phyloP scores from a whole-genome alignment of 1,140 invertebrate genomes.

The Zaprionus lachaisei region DNA sequence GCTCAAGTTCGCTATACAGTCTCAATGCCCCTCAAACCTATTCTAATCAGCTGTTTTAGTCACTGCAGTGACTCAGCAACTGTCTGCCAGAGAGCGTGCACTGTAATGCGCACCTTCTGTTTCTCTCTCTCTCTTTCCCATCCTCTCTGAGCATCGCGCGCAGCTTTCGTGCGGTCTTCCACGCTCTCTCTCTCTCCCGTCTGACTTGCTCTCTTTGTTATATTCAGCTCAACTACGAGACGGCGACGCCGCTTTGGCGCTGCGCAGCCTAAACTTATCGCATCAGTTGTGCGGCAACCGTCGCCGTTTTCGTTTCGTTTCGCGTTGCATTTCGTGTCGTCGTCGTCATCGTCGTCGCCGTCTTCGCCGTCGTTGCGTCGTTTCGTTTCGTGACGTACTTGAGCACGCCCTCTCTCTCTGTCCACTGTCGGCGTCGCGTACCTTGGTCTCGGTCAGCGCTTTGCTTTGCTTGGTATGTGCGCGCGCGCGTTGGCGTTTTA shows the following conservation, averaged over 20 bases:
- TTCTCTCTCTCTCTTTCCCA: background rate
- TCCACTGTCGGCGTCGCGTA: background rate
- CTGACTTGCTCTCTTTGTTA: background rate
- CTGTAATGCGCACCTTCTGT: background rate
- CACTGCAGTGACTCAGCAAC: conserved; percentile 17
- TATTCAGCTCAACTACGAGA: background rate
- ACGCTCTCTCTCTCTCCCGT: conserved; percentile 18
- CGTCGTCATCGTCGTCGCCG: background rate
- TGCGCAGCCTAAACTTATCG: conserved; percentile 41
- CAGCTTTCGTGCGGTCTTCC: conserved; percentile 46
- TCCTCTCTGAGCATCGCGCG: conserved; percentile 31
- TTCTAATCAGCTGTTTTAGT: conserved; percentile 1
- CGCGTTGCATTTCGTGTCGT: conserved; percentile 25
- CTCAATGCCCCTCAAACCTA: conserved; percentile 19
- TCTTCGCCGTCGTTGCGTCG: conserved; percentile 1
- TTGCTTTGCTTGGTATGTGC: conserved; percentile 12
- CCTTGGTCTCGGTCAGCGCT: conserved; percentile 26
- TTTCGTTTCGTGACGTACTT: conserved; percentile 11
- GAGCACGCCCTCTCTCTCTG: background rate
- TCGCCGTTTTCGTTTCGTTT: conserved; percentile 63
- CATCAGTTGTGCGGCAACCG: conserved; percentile 72
- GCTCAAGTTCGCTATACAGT: background rate
- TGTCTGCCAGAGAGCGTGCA: conserved; percentile 15
- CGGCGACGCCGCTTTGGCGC: conserved; percentile 37
- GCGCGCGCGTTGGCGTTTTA: conserved; percentile 6